These are phyloP conservation scores for Vollenhovia emeryi DNA, from an alignment of 1,140 invertebrate species.

Conservation along the genomic window DNA sequence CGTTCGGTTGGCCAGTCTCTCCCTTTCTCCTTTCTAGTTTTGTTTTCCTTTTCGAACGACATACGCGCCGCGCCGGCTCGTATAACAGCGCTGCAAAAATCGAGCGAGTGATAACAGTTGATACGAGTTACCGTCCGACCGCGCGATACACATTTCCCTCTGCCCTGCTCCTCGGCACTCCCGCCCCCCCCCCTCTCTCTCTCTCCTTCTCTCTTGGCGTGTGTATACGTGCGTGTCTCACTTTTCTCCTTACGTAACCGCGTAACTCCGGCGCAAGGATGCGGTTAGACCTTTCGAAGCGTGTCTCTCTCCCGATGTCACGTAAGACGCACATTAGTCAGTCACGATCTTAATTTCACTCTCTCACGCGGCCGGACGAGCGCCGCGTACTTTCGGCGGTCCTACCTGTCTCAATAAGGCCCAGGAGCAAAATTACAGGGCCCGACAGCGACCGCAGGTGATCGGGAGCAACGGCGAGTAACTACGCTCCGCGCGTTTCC, in stretches of 20 bases:
- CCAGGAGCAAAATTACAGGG: background rate
- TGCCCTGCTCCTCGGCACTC: background rate
- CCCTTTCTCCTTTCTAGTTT: background rate
- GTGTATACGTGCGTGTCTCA: slow-evolving; percentile 49
- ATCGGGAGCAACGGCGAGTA: background rate
- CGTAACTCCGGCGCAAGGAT: slow-evolving; percentile 75
- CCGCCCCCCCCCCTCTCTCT: background rate
- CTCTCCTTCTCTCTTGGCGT: background rate
- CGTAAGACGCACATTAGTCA: slow-evolving; percentile 73
- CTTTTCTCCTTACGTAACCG: slow-evolving; percentile 74
- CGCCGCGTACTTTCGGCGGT: background rate
- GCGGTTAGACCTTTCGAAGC: slow-evolving; percentile 76
- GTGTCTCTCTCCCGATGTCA: slow-evolving; percentile 72
- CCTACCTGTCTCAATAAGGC: background rate
- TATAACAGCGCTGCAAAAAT: slow-evolving; percentile 12
- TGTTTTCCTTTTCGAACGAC: background rate
- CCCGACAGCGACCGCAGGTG: background rate
- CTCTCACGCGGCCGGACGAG: slow-evolving; percentile 65
- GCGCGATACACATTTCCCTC: slow-evolving; percentile 27
- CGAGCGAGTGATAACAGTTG: slow-evolving; percentile 15
- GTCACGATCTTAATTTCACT: slow-evolving; percentile 78
- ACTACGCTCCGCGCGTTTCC: background rate
- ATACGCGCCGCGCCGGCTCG: background rate
- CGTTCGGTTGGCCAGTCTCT: background rate
- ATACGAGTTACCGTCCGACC: slow-evolving; percentile 4